Base-by-base conservation (phyloP, 2,888 invertebrate species). In the Dasypogon diadema region DNA sequence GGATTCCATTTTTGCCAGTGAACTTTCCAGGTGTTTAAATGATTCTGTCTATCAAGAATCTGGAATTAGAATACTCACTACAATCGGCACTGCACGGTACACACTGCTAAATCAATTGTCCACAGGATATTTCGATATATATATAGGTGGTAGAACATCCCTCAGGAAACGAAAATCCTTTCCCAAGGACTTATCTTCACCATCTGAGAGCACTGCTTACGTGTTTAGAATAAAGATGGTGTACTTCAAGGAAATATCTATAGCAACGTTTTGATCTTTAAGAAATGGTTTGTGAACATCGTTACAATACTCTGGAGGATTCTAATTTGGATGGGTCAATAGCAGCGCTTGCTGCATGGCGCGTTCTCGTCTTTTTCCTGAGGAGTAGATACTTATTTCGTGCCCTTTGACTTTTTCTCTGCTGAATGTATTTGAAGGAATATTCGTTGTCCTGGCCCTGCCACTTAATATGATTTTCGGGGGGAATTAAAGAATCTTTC, bases 351-450 rank as follows among this genome's bases (percentile, higher is more conserved):
- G 60, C 21, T 18, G 26, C 26, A 34, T 56, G 26, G 24, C 55
- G 21, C n/a, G n/a, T 56, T 24, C 26, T 34, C 58, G 16, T 14
- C n/a, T 6, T 34, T 14, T 8, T 34, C 58, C 60, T 21, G 34
- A 60, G 4, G 60, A 16, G 21, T 18, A 37, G 37, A 14, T 18
- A 37, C 37, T n/a, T 18, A 60, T 60, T 60, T 22, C 6, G 37
- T 60, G 60, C 60, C 60, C 60, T 60, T 60, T 60, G 60, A 58
- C 18, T 60, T 60, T 60, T 42, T 14, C 8, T 37, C 37, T 16
- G 16, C 10, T 34, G 30, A 18, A 1, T 34, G 6, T 16, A 12
- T 12, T 12, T 42, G 12, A 42, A 3, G 42, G n/a, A 42, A 12
- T 42, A 12, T 12, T 12, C 42, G n/a, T 30, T 30, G 8, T 42